Conservation (phyloP, 2,888 invertebrate genomes). For the Tribolium freemani region DNA sequence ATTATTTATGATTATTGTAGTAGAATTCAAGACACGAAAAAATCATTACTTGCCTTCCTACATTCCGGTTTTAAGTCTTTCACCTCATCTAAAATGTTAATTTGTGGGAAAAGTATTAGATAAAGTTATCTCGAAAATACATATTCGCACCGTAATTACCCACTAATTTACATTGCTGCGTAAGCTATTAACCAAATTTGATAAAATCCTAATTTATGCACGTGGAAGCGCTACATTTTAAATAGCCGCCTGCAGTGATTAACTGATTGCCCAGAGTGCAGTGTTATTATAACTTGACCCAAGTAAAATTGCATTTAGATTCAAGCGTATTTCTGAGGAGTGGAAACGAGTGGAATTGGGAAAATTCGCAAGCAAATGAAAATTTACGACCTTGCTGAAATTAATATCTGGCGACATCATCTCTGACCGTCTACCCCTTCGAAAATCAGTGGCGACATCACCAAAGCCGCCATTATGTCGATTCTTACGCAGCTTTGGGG, state of each 20-base stretch:
- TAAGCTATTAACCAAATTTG: not conserved
- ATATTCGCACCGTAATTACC: not conserved
- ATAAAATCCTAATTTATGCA: not conserved
- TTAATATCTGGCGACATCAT: conserved; percentile 14
- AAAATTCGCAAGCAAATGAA: not conserved
- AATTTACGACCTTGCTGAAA: conserved; percentile 16
- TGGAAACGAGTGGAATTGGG: too few species aligned
- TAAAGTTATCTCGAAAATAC: not conserved
- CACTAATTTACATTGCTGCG: not conserved
- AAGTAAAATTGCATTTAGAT: too few species aligned
- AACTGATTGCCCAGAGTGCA: too few species aligned
- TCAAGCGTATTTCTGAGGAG: too few species aligned
- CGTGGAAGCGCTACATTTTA: not conserved
- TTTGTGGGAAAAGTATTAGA: not conserved
- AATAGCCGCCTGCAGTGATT: not conserved
- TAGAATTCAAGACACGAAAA: not conserved
- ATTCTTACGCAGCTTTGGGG: conserved; percentile 15
- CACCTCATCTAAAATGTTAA: not conserved
- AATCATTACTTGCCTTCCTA: not conserved
- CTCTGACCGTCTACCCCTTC: not conserved
- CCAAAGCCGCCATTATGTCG: conserved; percentile 43
- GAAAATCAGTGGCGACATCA: conserved; percentile 9
- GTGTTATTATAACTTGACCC: too few species aligned
- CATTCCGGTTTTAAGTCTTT: not conserved
- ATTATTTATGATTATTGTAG: not conserved